phyloP scores from a whole-genome alignment of 2,113 vertebrate species.

The Bungarus multicinctus region DNA sequence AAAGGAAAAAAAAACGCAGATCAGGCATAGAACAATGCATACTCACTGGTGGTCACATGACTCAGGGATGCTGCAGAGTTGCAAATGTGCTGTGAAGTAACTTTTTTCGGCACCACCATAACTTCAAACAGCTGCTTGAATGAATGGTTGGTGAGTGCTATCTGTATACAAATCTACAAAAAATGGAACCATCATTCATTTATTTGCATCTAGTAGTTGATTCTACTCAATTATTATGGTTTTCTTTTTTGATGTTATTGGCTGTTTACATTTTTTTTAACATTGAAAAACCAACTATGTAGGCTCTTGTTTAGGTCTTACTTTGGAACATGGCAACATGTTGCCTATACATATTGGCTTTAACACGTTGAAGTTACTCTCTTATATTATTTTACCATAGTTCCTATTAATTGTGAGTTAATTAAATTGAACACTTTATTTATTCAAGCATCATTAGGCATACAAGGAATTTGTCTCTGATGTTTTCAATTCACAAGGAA shows the following conservation, averaged over 20 bases:
- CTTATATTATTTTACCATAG: background rate
- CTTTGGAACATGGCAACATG: background rate
- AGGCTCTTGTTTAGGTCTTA: background rate
- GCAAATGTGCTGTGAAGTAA: background rate
- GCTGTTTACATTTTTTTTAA: background rate
- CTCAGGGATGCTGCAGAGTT: background rate
- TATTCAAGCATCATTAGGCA: too few relatives aligned
- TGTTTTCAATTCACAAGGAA: background rate
- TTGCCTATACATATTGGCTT: background rate
- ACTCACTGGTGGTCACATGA: background rate
- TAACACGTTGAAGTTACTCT: too few relatives aligned
- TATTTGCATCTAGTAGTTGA: too few relatives aligned
- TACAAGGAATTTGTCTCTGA: too few relatives aligned
- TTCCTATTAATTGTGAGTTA: background rate
- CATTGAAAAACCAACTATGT: background rate
- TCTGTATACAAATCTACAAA: too few relatives aligned
- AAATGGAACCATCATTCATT: too few relatives aligned
- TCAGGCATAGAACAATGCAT: background rate
- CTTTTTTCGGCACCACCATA: background rate
- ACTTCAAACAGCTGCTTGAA: background rate
- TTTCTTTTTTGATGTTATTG: too few relatives aligned
- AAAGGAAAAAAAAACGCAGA: background rate
- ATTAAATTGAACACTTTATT: too few relatives aligned
- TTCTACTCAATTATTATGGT: too few relatives aligned
- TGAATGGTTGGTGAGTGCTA: background rate